Evolutionary conservation across 2,888 invertebrate species (phyloP), one percentile per base, ranked within the genome.

Genomic region (Cosmia trapezina): DNA sequence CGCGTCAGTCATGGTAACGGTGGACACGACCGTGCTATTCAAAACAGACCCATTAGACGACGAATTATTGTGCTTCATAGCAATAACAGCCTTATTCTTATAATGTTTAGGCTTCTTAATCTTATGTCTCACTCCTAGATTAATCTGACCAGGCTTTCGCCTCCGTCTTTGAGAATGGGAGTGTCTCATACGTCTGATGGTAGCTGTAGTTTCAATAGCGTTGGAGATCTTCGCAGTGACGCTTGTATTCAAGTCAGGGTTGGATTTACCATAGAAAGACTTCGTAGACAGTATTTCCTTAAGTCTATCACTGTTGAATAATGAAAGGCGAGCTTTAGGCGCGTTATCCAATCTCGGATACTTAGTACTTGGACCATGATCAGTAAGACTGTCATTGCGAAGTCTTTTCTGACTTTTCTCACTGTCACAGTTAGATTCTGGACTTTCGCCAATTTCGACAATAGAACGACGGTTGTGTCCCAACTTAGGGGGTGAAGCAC

Each of bases 91-190:
- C 66, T 92, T 93, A 54, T 83, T 88, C 77, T 93, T 95, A 49
- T 95, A 94, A 1, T 93, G 89, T 90, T 97, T 97, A 0, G 97
- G 97, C 88, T 96, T 97, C 63, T 96, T 95, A 67, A 97, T 97
- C 76, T 96, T 97, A 86, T 97, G 97, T 73, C 94, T 91, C 0
- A 97, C 97, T 1, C 97, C 97, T 75, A 96, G 93, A 87, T 97
- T 97, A n/a, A 97, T 97, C 88, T 97, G 96, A 0, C 97, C 97
- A 14, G 95, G 95, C 65, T 92, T 93, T 43, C 94, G 93, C 75
- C 94, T 89, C 63, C 91, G 87, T 74, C 90, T 89, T 65, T 89
- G 88, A 0, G 94, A 87, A 65, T 93, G 86, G 1, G 93, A 88
- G 64, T 92, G 90, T 41, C 89, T 80, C 81, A 93, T 91, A 33